Base-by-base conservation (phyloP, 2,888 invertebrate species). In the Volucella zonaria region DNA sequence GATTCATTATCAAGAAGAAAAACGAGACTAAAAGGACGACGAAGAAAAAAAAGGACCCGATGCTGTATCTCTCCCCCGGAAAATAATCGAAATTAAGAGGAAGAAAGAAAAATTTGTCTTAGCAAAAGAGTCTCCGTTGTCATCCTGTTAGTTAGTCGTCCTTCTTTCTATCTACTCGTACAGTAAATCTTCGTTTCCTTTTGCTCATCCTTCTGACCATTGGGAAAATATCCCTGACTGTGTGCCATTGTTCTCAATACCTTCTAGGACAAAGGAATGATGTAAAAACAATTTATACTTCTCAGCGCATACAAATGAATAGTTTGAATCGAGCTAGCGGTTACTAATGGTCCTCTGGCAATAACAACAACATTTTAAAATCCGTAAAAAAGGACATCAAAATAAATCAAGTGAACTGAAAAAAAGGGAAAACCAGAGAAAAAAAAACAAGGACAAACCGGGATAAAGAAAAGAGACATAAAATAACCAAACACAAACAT, bases 1-100 rank as follows among this genome's bases (percentile, higher is more conserved):
- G 76, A 85, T 85, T 85, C 76, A 81, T 85, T 85, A 85, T 76
- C 66, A 18, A 45, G 54, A 58, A 14, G 31, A 75, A 74, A 59
- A 54, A 80, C 31, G 18, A 59, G n/a, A 54, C 14, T 49, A 31
- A 38, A 62, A 15, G 49, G 47, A 66, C 1, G 11, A 40, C 40
- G 54, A 40, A 58, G 42, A 62, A 12, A n/a, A 15, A 40, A 12
- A 49, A 38, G 62, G 49, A 62, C 68, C 38, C 18, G 23, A 76
- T 76, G 58, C 31, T 31, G 31, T 31, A 6, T 59, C 42, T 54
- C 31, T 76, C 49, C 52, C 43, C 70, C 45, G 49, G 64, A 64
- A 54, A 31, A 38, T 49, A 62, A 67, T 80, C 67, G 61, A 74
- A 74, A 80, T 79, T 66, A 61, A 23, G 38, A 56, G 43, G 31